Base-by-base conservation (phyloP, 2,888 invertebrate species). In the Didymodactylos carnosus region DNA sequence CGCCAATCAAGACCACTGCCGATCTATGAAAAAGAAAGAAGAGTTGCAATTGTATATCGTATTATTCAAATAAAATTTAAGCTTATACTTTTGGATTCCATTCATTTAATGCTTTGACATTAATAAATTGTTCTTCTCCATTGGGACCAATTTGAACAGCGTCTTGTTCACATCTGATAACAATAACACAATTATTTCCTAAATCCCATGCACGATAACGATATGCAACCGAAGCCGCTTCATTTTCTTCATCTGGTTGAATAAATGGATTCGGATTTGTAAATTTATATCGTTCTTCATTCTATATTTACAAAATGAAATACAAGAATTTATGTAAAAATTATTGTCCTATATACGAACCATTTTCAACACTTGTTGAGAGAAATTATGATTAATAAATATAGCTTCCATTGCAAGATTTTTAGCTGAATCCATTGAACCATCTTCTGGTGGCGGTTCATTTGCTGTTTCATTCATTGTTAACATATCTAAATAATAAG, bases 1-100 rank as follows among this genome's bases (percentile, higher is more conserved):
- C 97, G 88, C 98, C 98, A 99, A 81, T 99, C 98, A 6, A 98
- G 92, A 13, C 95, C 94, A 79, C 93, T 94, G 40, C 93, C 91
- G 75, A 89, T 83, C 86, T 87, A 78, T 46, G 78, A 76, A 75
- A 39, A 73, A 76, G 73, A 27, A 23, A 40, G 23, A 46, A 74
- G 4, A 76, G 35, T 13, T 11, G 8, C 35, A 13, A 76, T 25
- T 41, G 14, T 72, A 40, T 53, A 73, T 23, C 39, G n/a, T n/a
- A n/a, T n/a, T n/a, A 46, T 13, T 29, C 0, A 39, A 35, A 29
- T 25, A 73, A 29, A 62, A 25, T 23, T 62, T 25, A 46, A 27
- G 41, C 1, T 19, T 19, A 35, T 62, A 87, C 86, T 81, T 93
- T 91, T 0, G 94, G 92, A 84, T 98, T 97, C 97, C 97, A 98